phyloP scores from a whole-genome alignment of 2,888 invertebrate genomes.

The Platycheirus albimanus region DNA sequence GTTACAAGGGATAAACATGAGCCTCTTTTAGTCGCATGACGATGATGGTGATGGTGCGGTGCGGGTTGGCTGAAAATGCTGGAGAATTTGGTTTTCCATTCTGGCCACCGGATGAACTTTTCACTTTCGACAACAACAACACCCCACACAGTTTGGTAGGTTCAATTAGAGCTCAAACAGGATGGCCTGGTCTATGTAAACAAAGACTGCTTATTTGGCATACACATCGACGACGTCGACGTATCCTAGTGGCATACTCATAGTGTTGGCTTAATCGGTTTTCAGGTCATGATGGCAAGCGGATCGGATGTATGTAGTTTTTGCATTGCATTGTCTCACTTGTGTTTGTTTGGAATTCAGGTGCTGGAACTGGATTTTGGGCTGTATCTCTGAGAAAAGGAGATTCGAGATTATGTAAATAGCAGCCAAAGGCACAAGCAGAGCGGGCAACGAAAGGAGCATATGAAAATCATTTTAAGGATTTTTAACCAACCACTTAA shows the following conservation, averaged over 20 bases:
- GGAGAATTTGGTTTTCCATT: not conserved
- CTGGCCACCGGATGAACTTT: slow-evolving; percentile 17
- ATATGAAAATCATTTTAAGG: too few relatives aligned
- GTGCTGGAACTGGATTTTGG: slow-evolving; percentile 17
- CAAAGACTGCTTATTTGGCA: slow-evolving; percentile 23
- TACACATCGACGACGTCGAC: not conserved
- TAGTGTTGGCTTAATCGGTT: slow-evolving; percentile 32
- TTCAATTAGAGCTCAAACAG: slow-evolving; percentile 62
- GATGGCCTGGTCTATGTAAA: not conserved
- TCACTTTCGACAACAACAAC: slow-evolving; percentile 45
- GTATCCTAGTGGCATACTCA: not conserved
- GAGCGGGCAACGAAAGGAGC: too few relatives aligned
- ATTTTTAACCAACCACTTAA: too few relatives aligned
- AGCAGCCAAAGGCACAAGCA: too few relatives aligned
- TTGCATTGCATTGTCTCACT: not conserved
- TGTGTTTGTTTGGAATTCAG: not conserved
- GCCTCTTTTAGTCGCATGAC: not conserved
- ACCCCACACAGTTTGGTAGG: slow-evolving; percentile 57
- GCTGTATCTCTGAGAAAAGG: not conserved
- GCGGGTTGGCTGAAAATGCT: not conserved
- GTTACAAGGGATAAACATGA: slow-evolving; percentile 9
- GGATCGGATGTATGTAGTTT: not conserved
- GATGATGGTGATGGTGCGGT: too few relatives aligned
- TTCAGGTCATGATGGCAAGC: slow-evolving; percentile 7
- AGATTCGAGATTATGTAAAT: not conserved